Evolutionary conservation across 2,888 invertebrate genomes (phyloP).

Genomic region (Germaria angustata): DNA sequence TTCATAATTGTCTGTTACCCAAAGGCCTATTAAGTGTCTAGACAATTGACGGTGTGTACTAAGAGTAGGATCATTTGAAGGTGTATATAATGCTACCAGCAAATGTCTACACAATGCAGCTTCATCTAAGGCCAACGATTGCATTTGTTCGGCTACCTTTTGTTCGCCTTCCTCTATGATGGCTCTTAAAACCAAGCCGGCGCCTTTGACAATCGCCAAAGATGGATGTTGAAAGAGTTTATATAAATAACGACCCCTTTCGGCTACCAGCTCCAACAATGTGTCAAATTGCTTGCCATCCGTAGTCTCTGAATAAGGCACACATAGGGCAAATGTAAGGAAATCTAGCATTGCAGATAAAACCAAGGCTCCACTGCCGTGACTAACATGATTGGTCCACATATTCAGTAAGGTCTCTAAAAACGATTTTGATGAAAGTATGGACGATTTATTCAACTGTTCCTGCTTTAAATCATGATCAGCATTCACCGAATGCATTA

Average conservation of each 20-base stretch:
- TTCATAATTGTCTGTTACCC: conserved; percentile 96
- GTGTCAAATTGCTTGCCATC: conserved; percentile 97
- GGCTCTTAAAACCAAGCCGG: conserved; percentile 97
- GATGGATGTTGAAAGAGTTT: conserved; percentile 93
- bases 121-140: conserved; percentile 96
- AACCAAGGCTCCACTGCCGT: conserved; percentile 96
- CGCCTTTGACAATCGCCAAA: conserved; percentile 98
- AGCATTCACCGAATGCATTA: conserved; percentile 99
- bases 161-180: conserved; percentile 97
- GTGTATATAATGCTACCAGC: conserved; percentile 92
- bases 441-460: conserved; percentile 97
- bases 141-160: conserved; percentile 96
- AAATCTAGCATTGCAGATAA: conserved; percentile 99
- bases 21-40: conserved; percentile 95
- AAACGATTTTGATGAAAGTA: conserved; percentile 94
- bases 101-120: conserved; percentile 97
- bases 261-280: conserved; percentile 95
- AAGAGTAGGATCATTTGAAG: conserved; percentile 88
- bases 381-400: conserved; percentile 95
- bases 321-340: conserved; percentile 97
- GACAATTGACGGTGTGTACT: conserved; percentile 95
- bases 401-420: conserved; percentile 95
- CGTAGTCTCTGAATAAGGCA: conserved; percentile 99
- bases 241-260: conserved; percentile 93
- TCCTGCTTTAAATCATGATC: conserved; percentile 98